phyloP scores from a whole-genome alignment of 2,888 invertebrate species.

The Byasa hedistus region DNA sequence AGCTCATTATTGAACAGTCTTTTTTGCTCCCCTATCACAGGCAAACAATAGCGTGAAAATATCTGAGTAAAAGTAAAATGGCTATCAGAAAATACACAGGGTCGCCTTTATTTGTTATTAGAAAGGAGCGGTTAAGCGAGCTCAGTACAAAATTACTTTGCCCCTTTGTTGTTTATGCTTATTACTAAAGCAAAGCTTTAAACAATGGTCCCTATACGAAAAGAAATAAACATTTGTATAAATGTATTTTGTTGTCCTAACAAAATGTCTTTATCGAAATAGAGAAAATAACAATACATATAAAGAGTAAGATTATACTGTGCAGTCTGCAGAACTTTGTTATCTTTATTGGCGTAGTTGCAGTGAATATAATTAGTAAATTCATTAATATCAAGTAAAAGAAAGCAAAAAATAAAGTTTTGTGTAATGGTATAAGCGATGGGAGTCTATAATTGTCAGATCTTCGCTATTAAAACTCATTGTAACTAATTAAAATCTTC shows the following conservation, averaged over 20 bases:
- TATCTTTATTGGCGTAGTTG: no score
- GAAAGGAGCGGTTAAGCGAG: slow-evolving; percentile 33
- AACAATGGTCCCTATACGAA: slow-evolving; percentile 41
- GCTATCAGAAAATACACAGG: slow-evolving; percentile 28
- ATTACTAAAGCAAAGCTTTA: slow-evolving; percentile 43
- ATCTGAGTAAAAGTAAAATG: slow-evolving; percentile 37
- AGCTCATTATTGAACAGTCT: slow-evolving; percentile 63
- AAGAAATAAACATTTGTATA: slow-evolving; percentile 42
- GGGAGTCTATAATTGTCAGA: no score
- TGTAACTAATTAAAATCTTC: no score
- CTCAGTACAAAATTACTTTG: slow-evolving; percentile 45
- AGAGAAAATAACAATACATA: neutral
- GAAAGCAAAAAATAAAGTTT: no score
- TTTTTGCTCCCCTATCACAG: slow-evolving; percentile 53
- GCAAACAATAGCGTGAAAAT: slow-evolving; percentile 54
- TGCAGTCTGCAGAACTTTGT: no score
- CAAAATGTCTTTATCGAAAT: neutral
- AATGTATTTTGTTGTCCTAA: slow-evolving; percentile 13
- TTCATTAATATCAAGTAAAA: no score
- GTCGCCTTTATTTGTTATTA: slow-evolving; percentile 31
- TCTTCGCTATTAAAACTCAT: no score
- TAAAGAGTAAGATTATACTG: neutral
- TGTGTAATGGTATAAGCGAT: no score
- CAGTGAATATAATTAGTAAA: no score
- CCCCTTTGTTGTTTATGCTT: slow-evolving; percentile 51